Base-by-base conservation (phyloP, 1,140 invertebrate species). In the Hylaeus volcanicus region DNA sequence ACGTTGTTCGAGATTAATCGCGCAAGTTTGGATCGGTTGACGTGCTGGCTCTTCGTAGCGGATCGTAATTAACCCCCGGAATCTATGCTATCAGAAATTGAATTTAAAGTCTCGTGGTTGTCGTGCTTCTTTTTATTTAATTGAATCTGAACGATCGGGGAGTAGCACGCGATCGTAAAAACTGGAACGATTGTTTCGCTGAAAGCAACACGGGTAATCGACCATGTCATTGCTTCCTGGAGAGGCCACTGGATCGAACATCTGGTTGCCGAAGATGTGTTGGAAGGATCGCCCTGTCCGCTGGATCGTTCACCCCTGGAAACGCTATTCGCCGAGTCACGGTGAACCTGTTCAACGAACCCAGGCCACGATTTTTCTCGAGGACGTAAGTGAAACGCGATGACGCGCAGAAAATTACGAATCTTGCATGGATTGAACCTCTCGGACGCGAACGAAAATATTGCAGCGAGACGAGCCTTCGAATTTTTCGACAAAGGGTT, bases 321-420 rank as follows among this genome's bases (percentile, higher is more conserved):
- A 15, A 12, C 9, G 58, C 56, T 77, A 81, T 53, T 82, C 68
- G 86, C 86, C 51, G 53, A 84, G 85, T 87, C 86, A 87, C 68
- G 85, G 43, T 76, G 82, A 74, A 87, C 86, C 82, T 87, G 86
- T 87, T 81, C 73, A 11, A 81, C 51, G 48, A 41, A 79, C 63
- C 26, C 71, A 12, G 12, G 15, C 45, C 4, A 60, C 76, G 53
- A 72, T 78, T 78, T 72, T 72, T 78, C 68, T 72, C 39, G 9
- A 26, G 39, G 39, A 72, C 45, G 58, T 60, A 26, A 58, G 64
- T 58, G 72, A 39, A 64, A 64, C 72, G 37, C 72, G 14, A 51
- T 77, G 76, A 79, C 76, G n/a, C 5, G 69, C 5, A 14, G 69
- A 45, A 79, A 74, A 58, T 79, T 74, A 66, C 15, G 9, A 64